These are phyloP conservation scores for Chymomyza procnemis DNA, from an alignment of 2,888 invertebrate species.

Conservation along the genomic window DNA sequence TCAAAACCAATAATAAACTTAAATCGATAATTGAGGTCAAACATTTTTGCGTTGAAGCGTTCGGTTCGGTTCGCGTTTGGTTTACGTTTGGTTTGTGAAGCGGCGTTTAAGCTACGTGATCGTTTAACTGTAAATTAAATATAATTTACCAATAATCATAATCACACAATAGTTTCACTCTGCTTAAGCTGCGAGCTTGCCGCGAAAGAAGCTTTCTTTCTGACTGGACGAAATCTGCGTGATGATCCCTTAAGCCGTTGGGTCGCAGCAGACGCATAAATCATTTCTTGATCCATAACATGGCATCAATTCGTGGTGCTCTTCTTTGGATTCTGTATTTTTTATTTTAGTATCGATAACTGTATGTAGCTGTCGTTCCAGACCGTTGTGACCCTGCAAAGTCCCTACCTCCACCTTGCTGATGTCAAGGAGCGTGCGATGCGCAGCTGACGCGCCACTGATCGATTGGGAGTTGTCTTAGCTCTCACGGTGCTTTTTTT, in stretches of 20 bases:
- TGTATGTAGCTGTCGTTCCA: constrained; percentile 38
- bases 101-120: constrained; percentile 67
- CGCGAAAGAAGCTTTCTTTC: constrained; percentile 1
- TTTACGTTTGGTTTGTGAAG: constrained; percentile 9
- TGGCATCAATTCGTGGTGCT: constrained; percentile 3
- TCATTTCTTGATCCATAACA: constrained; percentile 46
- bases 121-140: constrained; percentile 77
- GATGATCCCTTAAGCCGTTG: constrained; percentile 53
- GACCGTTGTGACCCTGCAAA: constrained; percentile 19
- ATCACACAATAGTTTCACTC: constrained; percentile 70
- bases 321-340: constrained; percentile 12
- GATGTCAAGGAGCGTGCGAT: background rate
- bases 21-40: constrained; percentile 79
- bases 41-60: constrained; percentile 42
- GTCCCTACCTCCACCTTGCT: background rate
- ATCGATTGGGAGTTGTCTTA: constrained; percentile 5
- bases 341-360: constrained; percentile 59
- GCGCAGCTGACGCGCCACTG: constrained; percentile 6
- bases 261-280: constrained; percentile 65
- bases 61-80: constrained; percentile 17
- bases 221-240: constrained; percentile 29
- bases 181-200: constrained; percentile 23
- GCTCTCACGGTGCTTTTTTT: background rate
- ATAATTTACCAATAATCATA: constrained; percentile 77
- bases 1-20: constrained; percentile 79